Evolutionary conservation across 2,888 invertebrate species (phyloP).

Genomic region (Phymatocera aterrima): DNA sequence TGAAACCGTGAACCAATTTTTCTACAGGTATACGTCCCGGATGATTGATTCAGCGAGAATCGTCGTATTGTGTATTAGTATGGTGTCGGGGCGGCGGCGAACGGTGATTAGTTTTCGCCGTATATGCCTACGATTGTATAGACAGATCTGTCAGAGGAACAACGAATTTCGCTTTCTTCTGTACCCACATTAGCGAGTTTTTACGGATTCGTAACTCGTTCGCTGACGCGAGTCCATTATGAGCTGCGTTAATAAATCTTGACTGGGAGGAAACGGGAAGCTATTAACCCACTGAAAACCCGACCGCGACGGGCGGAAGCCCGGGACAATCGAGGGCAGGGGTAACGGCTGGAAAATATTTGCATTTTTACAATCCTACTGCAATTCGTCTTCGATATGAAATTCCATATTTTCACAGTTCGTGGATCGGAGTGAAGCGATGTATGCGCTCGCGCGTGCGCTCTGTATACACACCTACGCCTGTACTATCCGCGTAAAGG

Average conservation of each 20-base stretch:
- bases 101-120: too few species aligned
- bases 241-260: neutral
- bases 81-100: too few species aligned
- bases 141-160: too few species aligned
- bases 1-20: neutral
- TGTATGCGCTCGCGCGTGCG: too few species aligned
- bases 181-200: too few species aligned
- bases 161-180: too few species aligned
- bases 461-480: too few species aligned
- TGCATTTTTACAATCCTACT: neutral
- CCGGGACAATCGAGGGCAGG: neutral
- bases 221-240: neutral
- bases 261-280: neutral
- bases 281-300: neutral
- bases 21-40: neutral
- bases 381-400: constrained; percentile 7
- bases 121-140: too few species aligned
- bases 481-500: neutral
- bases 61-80: too few species aligned
- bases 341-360: neutral
- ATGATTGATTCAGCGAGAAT: too few species aligned
- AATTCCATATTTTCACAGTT: constrained; percentile 39
- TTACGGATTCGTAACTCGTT: too few species aligned
- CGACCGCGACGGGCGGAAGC: neutral
- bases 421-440: neutral